These are phyloP conservation scores for Chaetura pelagica DNA, from an alignment of 2,113 vertebrate species.

Conservation along the genomic window DNA sequence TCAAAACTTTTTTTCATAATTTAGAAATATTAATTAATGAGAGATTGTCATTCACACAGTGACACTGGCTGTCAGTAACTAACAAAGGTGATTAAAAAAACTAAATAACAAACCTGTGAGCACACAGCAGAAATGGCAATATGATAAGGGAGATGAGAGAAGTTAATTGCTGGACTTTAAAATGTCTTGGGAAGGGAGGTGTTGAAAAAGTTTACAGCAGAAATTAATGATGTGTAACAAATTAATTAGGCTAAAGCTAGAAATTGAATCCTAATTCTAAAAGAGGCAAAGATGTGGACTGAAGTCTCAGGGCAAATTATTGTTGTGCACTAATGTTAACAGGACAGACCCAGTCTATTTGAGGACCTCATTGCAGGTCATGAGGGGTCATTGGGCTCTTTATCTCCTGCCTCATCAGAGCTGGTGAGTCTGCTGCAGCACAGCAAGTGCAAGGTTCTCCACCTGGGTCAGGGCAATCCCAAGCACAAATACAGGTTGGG, in stretches of 20 bases:
- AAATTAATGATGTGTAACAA: background rate
- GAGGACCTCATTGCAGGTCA: background rate
- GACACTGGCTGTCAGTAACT: background rate
- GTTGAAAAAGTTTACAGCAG: background rate
- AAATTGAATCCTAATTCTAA: background rate
- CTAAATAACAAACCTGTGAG: background rate
- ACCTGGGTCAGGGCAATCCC: too few relatives aligned
- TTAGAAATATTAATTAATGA: constrained; percentile 56
- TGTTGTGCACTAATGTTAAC: fast-evolving
- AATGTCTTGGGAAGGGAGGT: background rate
- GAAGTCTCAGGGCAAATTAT: background rate
- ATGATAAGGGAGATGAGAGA: background rate
- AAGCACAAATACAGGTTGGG: too few relatives aligned
- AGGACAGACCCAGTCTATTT: background rate
- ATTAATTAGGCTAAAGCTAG: background rate
- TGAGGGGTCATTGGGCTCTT: background rate
- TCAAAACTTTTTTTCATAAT: background rate
- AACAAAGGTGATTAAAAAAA: background rate
- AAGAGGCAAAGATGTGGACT: background rate
- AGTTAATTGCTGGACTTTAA: constrained; percentile 17
- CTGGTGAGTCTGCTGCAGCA: fast-evolving
- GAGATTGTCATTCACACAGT: background rate
- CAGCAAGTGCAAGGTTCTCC: too few relatives aligned
- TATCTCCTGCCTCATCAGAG: background rate
- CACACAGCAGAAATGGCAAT: background rate